phyloP scores from a whole-genome alignment of 2,888 invertebrate genomes.

The Abscondita cerata region DNA sequence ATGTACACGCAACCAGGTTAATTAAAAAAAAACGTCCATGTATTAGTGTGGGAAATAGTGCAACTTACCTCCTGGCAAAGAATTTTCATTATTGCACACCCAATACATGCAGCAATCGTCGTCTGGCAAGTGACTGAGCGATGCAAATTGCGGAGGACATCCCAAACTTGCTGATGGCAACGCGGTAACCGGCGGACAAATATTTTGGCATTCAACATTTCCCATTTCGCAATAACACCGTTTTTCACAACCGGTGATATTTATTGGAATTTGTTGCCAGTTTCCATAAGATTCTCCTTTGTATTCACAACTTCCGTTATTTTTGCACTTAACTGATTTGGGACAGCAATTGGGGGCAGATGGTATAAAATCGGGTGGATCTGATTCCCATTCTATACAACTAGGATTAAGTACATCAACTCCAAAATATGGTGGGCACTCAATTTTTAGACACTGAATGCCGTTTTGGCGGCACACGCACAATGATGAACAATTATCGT shows the following conservation, averaged over 20 bases:
- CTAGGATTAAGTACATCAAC: conserved; percentile 84
- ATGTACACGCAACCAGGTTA: conserved; percentile 26
- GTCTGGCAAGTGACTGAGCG: conserved; percentile 70
- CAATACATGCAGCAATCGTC: conserved; percentile 89
- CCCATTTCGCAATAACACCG: conserved; percentile 89
- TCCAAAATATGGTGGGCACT: conserved; percentile 85
- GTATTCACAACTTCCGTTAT: conserved; percentile 83
- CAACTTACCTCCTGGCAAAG: conserved; percentile 33
- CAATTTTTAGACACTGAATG: conserved; percentile 78
- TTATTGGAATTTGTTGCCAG: conserved; percentile 82
- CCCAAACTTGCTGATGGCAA: conserved; percentile 76
- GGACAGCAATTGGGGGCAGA: conserved; percentile 84
- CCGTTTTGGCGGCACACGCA: conserved; percentile 78
- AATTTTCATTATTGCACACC: conserved; percentile 64
- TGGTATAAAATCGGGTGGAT: conserved; percentile 73
- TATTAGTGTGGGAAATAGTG: not conserved
- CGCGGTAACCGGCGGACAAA: conserved; percentile 79
- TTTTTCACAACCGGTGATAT: conserved; percentile 83
- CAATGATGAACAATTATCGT: conserved; percentile 80
- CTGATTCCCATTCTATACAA: conserved; percentile 87
- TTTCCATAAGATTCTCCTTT: conserved; percentile 73
- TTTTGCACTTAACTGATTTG: conserved; percentile 76
- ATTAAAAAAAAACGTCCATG: conserved; percentile 11
- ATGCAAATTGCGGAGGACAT: conserved; percentile 73
- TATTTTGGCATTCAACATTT: conserved; percentile 82